Base-by-base conservation (phyloP, 2,113 vertebrate species). In the Grammomys dolichurus region DNA sequence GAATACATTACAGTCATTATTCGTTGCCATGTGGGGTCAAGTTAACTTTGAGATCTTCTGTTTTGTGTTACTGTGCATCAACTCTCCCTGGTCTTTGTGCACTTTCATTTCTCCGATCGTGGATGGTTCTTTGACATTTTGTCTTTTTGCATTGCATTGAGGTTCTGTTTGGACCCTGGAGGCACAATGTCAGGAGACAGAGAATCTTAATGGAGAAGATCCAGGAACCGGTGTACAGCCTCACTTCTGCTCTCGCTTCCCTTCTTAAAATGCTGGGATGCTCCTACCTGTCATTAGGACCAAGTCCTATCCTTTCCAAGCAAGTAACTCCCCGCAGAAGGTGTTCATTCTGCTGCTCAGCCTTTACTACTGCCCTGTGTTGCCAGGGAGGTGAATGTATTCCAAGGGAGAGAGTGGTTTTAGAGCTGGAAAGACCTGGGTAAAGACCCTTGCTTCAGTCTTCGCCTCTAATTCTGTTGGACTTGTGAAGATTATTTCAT, bases 21-120 rank as follows among this genome's bases (percentile, higher is more conserved):
- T 94, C 43, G 51, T 31, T 51, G 10, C 85, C 65, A 67, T 81
- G 5, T 22, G 13, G 33, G 63, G 28, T 88, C 86, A 95, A 22
- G 81, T 90, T 87, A 78, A 80, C 56, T 95, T 93, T 93, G 75
- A 86, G 95, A 67, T 54, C 67, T 0, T 40, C 5, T 56, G 11
- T 89, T 96, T 95, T 90, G 46, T 87, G 75, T 36, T 85, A 93
- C n/a, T 81, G 70, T 88, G 17, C 3, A 33, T 75, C 69, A 43
- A 7, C 67, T 54, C 75, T 91, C 67, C n/a, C 70, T 67, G 48
- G 76, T 65, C 51, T 96, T 65, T 95, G 28, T 43, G 33, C 2
- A 48, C 24, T 88, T 96, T 92, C 31, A 51, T 95, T 88, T 94
- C 73, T 90, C 72, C 80, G 70, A 72, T 90, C 51, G 19, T 1